Evolutionary conservation across 2,888 invertebrate genomes (phyloP).

Genomic region (Tenthredo mesomela): DNA sequence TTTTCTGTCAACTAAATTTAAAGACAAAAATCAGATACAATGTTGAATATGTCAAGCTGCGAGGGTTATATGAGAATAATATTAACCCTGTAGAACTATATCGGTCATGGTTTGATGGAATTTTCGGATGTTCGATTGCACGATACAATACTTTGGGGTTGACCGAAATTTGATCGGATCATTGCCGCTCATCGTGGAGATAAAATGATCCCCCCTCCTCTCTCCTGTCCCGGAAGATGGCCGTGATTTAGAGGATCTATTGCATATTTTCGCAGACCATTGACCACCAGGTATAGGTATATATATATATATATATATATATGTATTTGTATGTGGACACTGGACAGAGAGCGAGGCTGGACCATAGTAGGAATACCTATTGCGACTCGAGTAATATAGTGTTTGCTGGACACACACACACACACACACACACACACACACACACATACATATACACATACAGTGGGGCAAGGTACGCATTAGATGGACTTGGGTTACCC

Average conservation of each 20-base stretch:
- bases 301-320: background rate
- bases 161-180: slow-evolving; percentile 12
- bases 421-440: slow-evolving; percentile 11
- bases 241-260: background rate
- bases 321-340: too few relatives aligned
- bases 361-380: background rate
- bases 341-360: too few relatives aligned
- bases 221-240: background rate
- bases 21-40: background rate
- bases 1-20: background rate
- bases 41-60: background rate
- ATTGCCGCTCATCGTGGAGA: background rate
- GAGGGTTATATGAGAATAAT: background rate
- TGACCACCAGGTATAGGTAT: background rate
- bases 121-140: background rate
- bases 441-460: background rate
- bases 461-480: slow-evolving; percentile 52
- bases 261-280: slow-evolving; percentile 24
- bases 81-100: background rate
- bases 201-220: background rate
- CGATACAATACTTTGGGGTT: slow-evolving; percentile 15
- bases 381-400: background rate
- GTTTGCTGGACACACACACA: slow-evolving; percentile 10
- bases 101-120: background rate
- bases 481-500: slow-evolving; percentile 62